A percentile compares a stretch with the other conserved stretches of the same genome.
These are phyloP conservation scores for Gnathonemus longibarbis DNA, from an alignment of 2,113 vertebrate species.

Conservation along the genomic window DNA sequence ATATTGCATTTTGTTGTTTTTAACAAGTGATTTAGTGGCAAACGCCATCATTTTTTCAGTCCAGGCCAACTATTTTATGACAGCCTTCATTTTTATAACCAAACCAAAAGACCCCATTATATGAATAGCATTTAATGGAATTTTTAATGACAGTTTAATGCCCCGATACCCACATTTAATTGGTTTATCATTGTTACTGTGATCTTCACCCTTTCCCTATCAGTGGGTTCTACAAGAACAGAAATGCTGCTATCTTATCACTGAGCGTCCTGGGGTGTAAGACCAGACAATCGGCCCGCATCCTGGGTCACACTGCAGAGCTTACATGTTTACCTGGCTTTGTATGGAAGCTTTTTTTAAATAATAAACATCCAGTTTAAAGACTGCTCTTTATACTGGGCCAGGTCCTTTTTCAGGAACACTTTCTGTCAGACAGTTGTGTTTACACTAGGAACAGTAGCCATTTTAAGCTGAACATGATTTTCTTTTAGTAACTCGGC, in stretches of 20 bases:
- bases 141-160: not conserved
- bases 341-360: not conserved
- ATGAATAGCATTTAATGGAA: not conserved
- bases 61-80: not conserved
- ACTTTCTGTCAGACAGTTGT: not conserved
- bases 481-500: not conserved
- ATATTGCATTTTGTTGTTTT: not conserved
- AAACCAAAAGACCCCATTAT: not conserved
- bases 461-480: not conserved
- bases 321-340: not conserved
- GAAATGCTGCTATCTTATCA: not conserved
- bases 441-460: not conserved
- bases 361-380: not conserved
- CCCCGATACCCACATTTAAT: not conserved
- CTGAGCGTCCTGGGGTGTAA: not conserved
- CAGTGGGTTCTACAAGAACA: not conserved
- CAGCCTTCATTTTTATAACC: not conserved
- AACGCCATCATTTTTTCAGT: not conserved
- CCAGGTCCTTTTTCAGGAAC: not conserved
- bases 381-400: not conserved
- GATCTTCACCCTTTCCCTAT: not conserved
- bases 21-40: not conserved
- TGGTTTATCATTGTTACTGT: not conserved
- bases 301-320: not conserved
- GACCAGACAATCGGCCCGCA: not conserved